Conservation (phyloP, 2,113 vertebrate species). For the Rhabdomys dilectus region DNA sequence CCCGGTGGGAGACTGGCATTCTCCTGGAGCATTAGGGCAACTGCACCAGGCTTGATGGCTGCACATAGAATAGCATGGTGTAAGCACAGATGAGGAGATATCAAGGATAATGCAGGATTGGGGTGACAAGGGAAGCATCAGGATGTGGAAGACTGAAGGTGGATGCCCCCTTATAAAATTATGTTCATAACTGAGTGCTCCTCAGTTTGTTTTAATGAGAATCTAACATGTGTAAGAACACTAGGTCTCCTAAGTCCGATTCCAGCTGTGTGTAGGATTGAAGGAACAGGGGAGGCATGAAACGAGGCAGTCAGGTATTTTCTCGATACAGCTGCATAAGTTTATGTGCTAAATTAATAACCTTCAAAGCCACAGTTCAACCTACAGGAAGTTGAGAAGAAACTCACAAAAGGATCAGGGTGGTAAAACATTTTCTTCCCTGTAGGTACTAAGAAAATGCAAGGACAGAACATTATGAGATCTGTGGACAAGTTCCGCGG, state of each 20-base stretch:
- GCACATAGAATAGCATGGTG: rapidly evolving
- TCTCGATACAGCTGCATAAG: background rate
- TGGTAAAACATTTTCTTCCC: background rate
- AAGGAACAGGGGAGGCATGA: background rate
- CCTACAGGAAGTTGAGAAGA: background rate
- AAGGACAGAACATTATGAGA: background rate
- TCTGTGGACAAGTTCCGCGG: background rate
- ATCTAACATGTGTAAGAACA: background rate
- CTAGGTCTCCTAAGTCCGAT: background rate
- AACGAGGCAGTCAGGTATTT: background rate
- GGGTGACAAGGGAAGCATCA: background rate
- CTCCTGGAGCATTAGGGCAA: background rate
- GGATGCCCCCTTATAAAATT: background rate
- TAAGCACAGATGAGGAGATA: background rate
- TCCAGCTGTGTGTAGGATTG: background rate
- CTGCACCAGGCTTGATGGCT: background rate
- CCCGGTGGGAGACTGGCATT: background rate
- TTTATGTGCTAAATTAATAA: background rate
- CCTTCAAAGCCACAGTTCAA: background rate
- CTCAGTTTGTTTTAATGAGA: background rate
- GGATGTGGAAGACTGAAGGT: background rate
- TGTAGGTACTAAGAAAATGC: background rate
- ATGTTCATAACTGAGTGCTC: background rate
- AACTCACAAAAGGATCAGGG: background rate
- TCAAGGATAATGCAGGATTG: background rate